These are phyloP conservation scores for Oreortyx pictus DNA, from an alignment of 2,797 vertebrate genomes.

Conservation along the genomic window DNA sequence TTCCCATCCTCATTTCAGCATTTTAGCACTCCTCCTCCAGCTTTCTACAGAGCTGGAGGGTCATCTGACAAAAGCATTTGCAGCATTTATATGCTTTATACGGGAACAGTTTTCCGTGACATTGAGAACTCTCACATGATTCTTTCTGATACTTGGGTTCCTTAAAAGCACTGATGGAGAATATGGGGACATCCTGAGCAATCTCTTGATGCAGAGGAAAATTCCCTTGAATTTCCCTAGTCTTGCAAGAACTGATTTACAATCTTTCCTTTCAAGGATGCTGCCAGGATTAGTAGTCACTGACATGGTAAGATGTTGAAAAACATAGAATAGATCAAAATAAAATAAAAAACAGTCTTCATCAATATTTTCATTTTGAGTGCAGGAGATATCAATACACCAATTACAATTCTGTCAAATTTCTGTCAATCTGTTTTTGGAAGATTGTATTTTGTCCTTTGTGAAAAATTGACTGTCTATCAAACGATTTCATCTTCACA, in stretches of 20 bases:
- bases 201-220: neutral
- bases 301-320: neutral
- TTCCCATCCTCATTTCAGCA: neutral
- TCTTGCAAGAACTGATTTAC: slow-evolving; percentile 3
- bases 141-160: neutral
- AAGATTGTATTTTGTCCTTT: neutral
- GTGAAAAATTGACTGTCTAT: neutral
- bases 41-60: neutral
- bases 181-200: neutral
- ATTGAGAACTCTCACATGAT: neutral
- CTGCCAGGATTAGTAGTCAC: slow-evolving; percentile 27
- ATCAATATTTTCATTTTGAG: neutral
- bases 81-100: neutral
- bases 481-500: neutral
- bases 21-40: neutral
- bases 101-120: slow-evolving; percentile 21
- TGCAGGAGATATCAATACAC: neutral
- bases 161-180: slow-evolving; percentile 24
- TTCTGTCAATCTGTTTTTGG: neutral
- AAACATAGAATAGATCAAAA: neutral
- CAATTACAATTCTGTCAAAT: neutral
- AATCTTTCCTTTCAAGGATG: slow-evolving; percentile 28
- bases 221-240: neutral
- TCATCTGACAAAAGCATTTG: neutral
- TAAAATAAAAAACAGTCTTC: neutral